Evolutionary conservation across 2,113 vertebrate genomes (phyloP).

Genomic region (Cyanocitta stelleri): DNA sequence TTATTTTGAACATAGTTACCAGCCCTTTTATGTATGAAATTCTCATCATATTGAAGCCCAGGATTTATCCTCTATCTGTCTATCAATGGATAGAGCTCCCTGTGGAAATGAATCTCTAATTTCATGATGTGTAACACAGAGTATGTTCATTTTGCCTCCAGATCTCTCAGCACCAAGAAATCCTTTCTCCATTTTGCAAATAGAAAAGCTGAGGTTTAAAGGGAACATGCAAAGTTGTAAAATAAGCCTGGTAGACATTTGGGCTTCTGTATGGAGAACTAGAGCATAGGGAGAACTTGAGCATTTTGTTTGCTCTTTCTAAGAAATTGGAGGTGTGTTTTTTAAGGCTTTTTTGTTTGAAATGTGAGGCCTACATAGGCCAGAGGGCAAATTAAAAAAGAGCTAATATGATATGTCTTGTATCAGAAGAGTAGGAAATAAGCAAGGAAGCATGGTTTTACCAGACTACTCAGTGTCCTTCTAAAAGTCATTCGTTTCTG

Average conservation of each 20-base stretch:
- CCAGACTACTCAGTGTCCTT: neutral
- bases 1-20: neutral
- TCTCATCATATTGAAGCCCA: neutral
- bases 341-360: neutral
- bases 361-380: neutral
- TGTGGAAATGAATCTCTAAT: neutral
- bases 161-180: neutral
- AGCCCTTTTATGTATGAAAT: neutral
- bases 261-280: neutral
- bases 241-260: neutral
- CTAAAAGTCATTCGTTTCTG: neutral
- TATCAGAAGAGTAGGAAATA: neutral
- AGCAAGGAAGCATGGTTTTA: neutral
- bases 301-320: neutral
- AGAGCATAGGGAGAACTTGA: neutral
- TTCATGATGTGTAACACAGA: neutral
- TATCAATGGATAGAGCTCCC: neutral
- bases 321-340: neutral
- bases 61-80: neutral
- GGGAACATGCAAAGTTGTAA: neutral
- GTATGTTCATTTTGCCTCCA: neutral
- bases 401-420: neutral
- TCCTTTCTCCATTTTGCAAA: neutral
- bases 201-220: neutral
- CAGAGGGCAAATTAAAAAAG: neutral